Base-by-base conservation (phyloP, 1,140 invertebrate species). In the Araneus ventricosus region DNA sequence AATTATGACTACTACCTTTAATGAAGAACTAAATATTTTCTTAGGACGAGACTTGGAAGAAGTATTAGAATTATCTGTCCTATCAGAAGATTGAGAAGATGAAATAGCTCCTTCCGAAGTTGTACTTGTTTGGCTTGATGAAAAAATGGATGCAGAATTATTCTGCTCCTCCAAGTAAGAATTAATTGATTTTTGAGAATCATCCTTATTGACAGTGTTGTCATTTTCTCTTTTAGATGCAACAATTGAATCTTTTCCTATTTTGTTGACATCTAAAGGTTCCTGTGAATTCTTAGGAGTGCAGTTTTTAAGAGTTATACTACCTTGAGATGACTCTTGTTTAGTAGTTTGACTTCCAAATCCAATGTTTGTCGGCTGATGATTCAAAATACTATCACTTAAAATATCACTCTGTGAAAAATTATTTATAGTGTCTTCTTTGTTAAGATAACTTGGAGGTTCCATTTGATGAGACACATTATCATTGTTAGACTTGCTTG, bases 11-110 rank as follows among this genome's bases (percentile, higher is more conserved):
- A 75, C 14, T 84, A 95, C 94, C 94, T 95, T 95, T 86, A 94
- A 94, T 27, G 94, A 94, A 90, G 94, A 95, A n/a, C 94, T 94
- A 80, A 95, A 95, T 82, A 94, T 94, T 82, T 94, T 94, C 88
- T 94, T 94, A 30, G 89, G 92, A 45, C 75, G 86, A 67, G 63
- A 27, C 20, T 80, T 70, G 34, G 41, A 30, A 82, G 52, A 22
- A 67, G 20, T 34, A 75, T 37, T 89, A 27, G 37, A 70, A 20
- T 82, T 45, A 20, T 89, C 87, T 41, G 27, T n/a, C 67, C 88
- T 89, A 20, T 89, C 92, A 70, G 90, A 63, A 61, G 89, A 91
- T 34, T 93, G 92, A 22, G 87, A 88, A 59, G 86, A 93, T 79
- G 59, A 45, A 75, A 89, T 41, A n/a, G 6, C 75, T 70, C 70